Evolutionary conservation across 2,888 invertebrate species (phyloP), one percentile per base, ranked within the genome.

Genomic region (Brachycybe producta): DNA sequence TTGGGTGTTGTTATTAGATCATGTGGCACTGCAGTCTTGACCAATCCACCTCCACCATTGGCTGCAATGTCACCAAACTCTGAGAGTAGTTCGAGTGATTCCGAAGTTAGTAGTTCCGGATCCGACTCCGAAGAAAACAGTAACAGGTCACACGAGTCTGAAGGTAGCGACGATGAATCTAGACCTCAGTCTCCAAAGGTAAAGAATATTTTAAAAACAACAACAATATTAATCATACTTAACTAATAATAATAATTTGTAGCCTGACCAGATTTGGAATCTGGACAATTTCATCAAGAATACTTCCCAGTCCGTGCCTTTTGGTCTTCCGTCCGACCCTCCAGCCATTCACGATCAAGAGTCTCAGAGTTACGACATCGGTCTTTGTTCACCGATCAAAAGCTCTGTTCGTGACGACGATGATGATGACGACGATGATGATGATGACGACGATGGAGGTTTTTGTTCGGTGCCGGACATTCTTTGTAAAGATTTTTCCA

Each of bases 21-120:
- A n/a, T 43, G 43, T 5, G 48, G 19, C 21, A 42, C 32, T 35
- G 43, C 32, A 5, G 49, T 45, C 4, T 5, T 49, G 13, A 49
- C 36, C n/a, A 39, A 52, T 44, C 46, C 53, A 13, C 46, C 53
- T 11, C 27, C 45, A n/a, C 41, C 46, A 8, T 30, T 51, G 21
- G 24, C 39, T 15, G 48, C 52, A 3, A 44, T 49, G 54, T 51
- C 54, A 2, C 41, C 51, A 5, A 32, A 17, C 35, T 52, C 52
- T 4, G 51, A 51, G 7, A 54, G 54, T 34, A 52, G 43, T n/a
- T 54, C 54, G 21, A 52, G 52, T 34, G 52, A 48, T 19, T 48
- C 51, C 5, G 51, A 52, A 1, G 53, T 51, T n/a, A 36, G 43
- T 41, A 53, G 47, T 32, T 47, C 44, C 1, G 51, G 48, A 11